Evolutionary conservation across 2,888 invertebrate species (phyloP).

Genomic region (Sisyra nigra): DNA sequence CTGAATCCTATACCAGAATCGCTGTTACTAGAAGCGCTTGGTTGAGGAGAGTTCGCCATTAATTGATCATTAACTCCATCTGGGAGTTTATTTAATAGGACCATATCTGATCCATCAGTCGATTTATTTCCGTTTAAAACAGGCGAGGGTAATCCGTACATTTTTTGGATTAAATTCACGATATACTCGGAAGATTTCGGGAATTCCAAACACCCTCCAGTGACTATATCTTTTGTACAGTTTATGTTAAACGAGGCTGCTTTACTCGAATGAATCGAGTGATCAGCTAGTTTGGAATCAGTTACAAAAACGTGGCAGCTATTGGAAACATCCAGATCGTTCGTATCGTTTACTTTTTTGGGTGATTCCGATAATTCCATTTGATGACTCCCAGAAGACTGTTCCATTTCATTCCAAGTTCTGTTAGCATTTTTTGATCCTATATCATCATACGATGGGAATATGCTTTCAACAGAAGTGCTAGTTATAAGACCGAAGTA

Average conservation of each 20-base stretch:
- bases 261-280: slow-evolving; percentile 60
- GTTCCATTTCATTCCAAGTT: slow-evolving; percentile 9
- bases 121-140: slow-evolving; percentile 17
- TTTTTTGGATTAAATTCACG: slow-evolving; percentile 52
- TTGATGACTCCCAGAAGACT: slow-evolving; percentile 8
- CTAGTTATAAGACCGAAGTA: slow-evolving; percentile 89
- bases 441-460: slow-evolving; percentile 15
- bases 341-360: slow-evolving; percentile 15
- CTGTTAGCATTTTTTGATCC: no score
- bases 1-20: slow-evolving; percentile 92
- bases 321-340: slow-evolving; percentile 50
- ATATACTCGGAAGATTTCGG: slow-evolving; percentile 71
- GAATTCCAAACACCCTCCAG: slow-evolving; percentile 74
- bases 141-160: slow-evolving; percentile 46
- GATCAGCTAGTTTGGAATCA: slow-evolving; percentile 71
- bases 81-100: slow-evolving; percentile 11
- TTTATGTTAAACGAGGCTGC: slow-evolving; percentile 71
- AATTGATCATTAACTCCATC: slow-evolving; percentile 26
- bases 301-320: slow-evolving; percentile 93
- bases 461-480: slow-evolving; percentile 28
- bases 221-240: slow-evolving; percentile 66
- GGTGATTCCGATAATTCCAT: not conserved
- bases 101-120: slow-evolving; percentile 10
- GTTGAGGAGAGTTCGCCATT: slow-evolving; percentile 66
- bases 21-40: slow-evolving; percentile 82